Base-by-base conservation (phyloP, 2,888 invertebrate genomes). In the Sicus ferrugineus region DNA sequence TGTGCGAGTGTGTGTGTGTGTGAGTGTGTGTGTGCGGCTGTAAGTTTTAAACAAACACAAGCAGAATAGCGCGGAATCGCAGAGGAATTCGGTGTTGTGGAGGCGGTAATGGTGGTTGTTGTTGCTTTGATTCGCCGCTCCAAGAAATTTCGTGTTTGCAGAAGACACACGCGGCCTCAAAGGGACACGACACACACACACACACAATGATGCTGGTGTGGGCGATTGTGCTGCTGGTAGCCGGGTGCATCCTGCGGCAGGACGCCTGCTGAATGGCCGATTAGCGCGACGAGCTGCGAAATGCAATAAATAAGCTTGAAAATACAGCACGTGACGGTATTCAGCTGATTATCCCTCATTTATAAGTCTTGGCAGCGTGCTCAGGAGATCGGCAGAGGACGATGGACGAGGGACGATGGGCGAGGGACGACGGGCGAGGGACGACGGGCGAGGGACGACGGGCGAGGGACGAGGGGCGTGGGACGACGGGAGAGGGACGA, bases 231-330 rank as follows among this genome's bases (percentile, higher is more conserved):
- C 30, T 56, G 50, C 50, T 64, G 50, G 19, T 64, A 50, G 48
- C 26, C 65, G 52, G 34, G 54, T 38, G 54, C 54, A 54, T 65
- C 38, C 52, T 65, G 65, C 38, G 63, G 38, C 34, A 34, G 65
- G 54, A 65, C 38, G 65, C 65, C 19, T 52, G 54, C 38, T 54
- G 65, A 65, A 52, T 64, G 48, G 54, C 34, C 52, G 64, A 64
- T 52, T 50, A 30, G 64, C 23, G 54, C 65, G 23, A 26, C 38
- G 26, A 65, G 54, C 26, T 65, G 30, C 38, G 16, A 28, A 52
- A 65, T 31, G 65, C 65, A 65, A 65, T 65, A 65, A 65, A 65
- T 65, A 65, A 65, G 52, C 54, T 62, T 62, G n/a, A 48, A 9
- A 58, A 4, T 3, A 4, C 30, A 58, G 11, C 6, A 4, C 30